Evolutionary conservation across 2,797 vertebrate genomes (phyloP).

Genomic region (Hyperoplus lanceolatus): DNA sequence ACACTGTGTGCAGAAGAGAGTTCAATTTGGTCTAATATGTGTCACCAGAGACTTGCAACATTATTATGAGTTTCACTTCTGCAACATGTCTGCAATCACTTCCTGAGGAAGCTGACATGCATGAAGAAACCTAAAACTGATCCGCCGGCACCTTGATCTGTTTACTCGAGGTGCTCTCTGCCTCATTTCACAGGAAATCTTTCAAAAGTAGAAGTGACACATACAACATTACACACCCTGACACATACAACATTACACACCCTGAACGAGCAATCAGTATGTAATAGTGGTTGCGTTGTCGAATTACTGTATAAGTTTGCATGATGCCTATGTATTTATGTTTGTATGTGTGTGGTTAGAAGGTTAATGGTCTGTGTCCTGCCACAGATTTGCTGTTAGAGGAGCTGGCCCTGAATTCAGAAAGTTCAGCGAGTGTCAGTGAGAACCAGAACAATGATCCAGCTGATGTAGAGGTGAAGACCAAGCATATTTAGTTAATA

Average conservation of each 20-base stretch:
- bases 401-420: constrained; percentile 72
- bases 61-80: constrained; percentile 75
- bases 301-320: background rate
- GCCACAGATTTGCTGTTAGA: constrained; percentile 80
- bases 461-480: constrained; percentile 58
- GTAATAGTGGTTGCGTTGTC: constrained; percentile 3
- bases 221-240: background rate
- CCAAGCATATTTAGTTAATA: background rate
- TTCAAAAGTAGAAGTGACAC: background rate
- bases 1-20: background rate
- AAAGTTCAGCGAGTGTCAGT: constrained; percentile 3
- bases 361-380: constrained; percentile 32
- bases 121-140: constrained; percentile 17
- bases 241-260: background rate
- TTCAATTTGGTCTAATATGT: background rate
- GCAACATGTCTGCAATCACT: constrained; percentile 49
- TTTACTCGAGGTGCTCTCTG: background rate
- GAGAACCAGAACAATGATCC: constrained; percentile 20
- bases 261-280: background rate
- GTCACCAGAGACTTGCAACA: constrained; percentile 34
- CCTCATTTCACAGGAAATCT: constrained; percentile 22
- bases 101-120: constrained; percentile 70
- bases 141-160: background rate
- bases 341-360: constrained; percentile 8
- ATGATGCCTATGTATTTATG: background rate